phyloP scores from a whole-genome alignment of 2,797 vertebrate species.

The Florisuga fusca region DNA sequence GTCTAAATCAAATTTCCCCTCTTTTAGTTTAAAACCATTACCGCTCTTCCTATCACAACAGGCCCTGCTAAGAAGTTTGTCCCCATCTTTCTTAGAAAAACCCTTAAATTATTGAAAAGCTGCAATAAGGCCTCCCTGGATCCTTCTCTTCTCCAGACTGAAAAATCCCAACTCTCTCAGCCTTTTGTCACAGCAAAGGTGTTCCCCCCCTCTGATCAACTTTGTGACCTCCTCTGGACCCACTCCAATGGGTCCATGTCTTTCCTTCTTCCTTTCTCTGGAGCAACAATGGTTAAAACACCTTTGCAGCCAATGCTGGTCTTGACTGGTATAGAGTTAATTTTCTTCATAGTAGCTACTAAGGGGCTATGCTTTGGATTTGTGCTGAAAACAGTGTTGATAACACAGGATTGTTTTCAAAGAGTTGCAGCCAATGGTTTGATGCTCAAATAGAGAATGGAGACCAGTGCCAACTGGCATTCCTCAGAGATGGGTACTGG shows the following conservation, averaged over 20 bases:
- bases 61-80: not conserved
- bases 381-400: no score
- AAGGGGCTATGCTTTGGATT: no score
- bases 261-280: not conserved
- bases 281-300: not conserved
- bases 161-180: not conserved
- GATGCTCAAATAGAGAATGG: no score
- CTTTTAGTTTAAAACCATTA: not conserved
- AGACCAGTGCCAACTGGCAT: no score
- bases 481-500: no score
- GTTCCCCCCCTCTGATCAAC: not conserved
- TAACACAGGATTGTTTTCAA: no score
- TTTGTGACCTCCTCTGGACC: not conserved
- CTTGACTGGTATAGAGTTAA: no score
- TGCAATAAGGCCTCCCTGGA: not conserved
- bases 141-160: not conserved
- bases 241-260: not conserved
- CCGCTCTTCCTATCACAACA: not conserved
- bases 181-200: not conserved
- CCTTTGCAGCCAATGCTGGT: no score
- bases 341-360: no score
- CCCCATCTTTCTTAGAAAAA: not conserved
- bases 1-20: not conserved
- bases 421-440: no score
- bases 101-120: not conserved